phyloP scores from a whole-genome alignment of 1,140 invertebrate genomes.

The Meloidogyne chitwoodi region DNA sequence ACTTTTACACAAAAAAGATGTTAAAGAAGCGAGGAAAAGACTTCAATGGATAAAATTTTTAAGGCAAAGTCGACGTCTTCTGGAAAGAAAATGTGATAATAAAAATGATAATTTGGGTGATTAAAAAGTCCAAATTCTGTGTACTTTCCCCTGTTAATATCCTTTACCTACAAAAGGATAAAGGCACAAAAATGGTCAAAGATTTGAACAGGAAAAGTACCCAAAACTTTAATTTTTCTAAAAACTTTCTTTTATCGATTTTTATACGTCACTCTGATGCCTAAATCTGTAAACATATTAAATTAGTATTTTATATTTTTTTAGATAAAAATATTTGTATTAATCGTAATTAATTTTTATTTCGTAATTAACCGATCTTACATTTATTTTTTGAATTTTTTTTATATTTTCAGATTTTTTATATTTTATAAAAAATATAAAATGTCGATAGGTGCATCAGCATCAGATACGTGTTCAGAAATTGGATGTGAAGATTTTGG shows the following conservation, averaged over 20 bases:
- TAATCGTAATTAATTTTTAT: constrained; percentile 4
- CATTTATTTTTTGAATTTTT: background rate
- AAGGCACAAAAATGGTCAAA: too few relatives aligned
- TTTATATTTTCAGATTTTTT: background rate
- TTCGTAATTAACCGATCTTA: background rate
- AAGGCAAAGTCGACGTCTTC: background rate
- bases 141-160: too few relatives aligned
- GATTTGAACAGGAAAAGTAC: too few relatives aligned
- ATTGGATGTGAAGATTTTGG: constrained; percentile 12
- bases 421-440: background rate
- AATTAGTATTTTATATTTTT: too few relatives aligned
- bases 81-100: background rate
- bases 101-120: background rate
- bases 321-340: too few relatives aligned
- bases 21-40: background rate
- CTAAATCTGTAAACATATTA: too few relatives aligned
- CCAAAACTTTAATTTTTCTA: too few relatives aligned
- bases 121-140: background rate
- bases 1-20: background rate
- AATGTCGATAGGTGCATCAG: constrained; percentile 9
- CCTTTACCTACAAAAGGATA: too few relatives aligned
- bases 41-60: constrained; percentile 7
- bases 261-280: too few relatives aligned
- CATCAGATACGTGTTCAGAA: constrained; percentile 15
- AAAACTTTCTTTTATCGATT: too few relatives aligned